Base-by-base conservation (phyloP, 2,113 vertebrate species). In the Pterocles gutturalis region DNA sequence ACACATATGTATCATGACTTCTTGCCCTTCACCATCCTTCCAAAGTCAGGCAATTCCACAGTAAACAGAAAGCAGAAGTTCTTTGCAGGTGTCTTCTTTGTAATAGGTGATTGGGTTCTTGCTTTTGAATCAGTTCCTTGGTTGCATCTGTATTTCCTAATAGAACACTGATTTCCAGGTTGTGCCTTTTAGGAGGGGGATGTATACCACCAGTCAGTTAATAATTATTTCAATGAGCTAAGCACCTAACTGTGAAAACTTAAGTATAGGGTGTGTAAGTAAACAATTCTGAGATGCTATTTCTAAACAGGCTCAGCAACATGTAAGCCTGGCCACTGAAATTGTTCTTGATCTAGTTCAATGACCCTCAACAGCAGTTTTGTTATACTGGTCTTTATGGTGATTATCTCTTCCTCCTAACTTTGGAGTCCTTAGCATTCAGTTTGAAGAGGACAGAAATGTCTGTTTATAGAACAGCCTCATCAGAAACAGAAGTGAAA, bases 291-390 rank as follows among this genome's bases (percentile, higher is more conserved):
- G 46, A 86, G 64, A 61, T 70, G 13, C 1, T 53, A 33, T 53
- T 94, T 93, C 67, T 87, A 66, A 90, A 89, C 67, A 86, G 55
- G 31, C 20, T 83, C n/a, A 86, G 67, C 49, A 94, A 28, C 55
- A 31, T 43, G 16, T 83, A 62, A 89, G 43, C 5, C 41, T 66
- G 41, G 24, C n/a, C 2, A 2, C 46, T 78, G 49, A 70, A 89
- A 65, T 25, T 53, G 9, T 91, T 86, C 48, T 92, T 51, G 13
- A 25, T 67, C 70, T 55, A 73, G 66, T 83, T 86, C 67, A 85
- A 29, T 3, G 16, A 72, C 33, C 57, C n/a, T 51, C 17, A 11
- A 58, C 4, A 57, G 49, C 41, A 86, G 43, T 17, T 71, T 80
- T 72, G 41, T 92, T 89, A 28, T 45, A 73, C 31, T 57, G 26